Evolutionary conservation across 1,140 invertebrate genomes (phyloP).

Genomic region (Zelostemma sp.): DNA sequence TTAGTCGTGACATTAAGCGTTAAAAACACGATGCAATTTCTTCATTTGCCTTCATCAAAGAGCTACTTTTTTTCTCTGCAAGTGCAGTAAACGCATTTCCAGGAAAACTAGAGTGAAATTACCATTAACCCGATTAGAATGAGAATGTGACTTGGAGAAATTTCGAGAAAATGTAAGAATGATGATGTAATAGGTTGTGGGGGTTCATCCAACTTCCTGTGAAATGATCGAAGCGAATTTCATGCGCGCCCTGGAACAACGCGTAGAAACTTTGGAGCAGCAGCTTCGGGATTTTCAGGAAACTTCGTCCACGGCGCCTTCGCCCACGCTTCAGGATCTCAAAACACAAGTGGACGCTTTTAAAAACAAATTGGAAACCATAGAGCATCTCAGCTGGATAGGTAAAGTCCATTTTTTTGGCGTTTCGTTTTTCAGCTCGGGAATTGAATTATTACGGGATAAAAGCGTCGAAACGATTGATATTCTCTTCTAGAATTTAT

Average conservation of each 20-base stretch:
- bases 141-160: background rate
- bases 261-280: constrained; percentile 75
- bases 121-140: too few species aligned
- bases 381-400: constrained; percentile 80
- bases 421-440: background rate
- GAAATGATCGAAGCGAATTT: constrained; percentile 71
- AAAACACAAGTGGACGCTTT: constrained; percentile 77
- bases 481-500: constrained; percentile 57
- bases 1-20: constrained; percentile 1
- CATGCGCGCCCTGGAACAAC: constrained; percentile 68
- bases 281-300: constrained; percentile 69
- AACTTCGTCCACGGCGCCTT: constrained; percentile 62
- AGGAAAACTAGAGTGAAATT: too few species aligned
- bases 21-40: background rate
- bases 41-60: background rate
- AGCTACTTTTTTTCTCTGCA: background rate
- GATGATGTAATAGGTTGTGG: constrained; percentile 59
- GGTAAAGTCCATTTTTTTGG: constrained; percentile 65
- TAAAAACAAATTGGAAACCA: constrained; percentile 77
- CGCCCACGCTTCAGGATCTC: constrained; percentile 72
- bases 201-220: constrained; percentile 62
- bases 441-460: background rate
- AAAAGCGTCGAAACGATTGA: background rate
- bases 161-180: background rate
- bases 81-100: too few species aligned